Evolutionary conservation across 2,113 vertebrate genomes (phyloP).

Genomic region (Chrysochloris asiatica): DNA sequence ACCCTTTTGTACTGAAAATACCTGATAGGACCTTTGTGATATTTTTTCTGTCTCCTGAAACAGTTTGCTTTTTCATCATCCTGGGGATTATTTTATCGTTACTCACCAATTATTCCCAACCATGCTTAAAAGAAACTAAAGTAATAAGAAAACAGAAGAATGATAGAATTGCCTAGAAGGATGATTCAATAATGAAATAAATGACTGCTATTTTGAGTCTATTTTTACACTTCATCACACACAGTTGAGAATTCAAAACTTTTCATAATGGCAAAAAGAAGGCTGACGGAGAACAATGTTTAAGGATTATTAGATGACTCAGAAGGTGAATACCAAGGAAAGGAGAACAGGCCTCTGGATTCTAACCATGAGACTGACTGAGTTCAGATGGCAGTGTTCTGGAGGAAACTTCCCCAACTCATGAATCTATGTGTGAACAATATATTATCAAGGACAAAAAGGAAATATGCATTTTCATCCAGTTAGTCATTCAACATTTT

Average conservation of each 20-base stretch:
- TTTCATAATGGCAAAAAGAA: slow-evolving; percentile 6
- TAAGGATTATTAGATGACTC: not conserved
- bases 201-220: not conserved
- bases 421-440: not conserved
- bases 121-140: not conserved
- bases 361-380: accelerated
- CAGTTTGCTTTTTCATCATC: not conserved
- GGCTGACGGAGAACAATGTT: not conserved
- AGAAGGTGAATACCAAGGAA: not conserved
- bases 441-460: not conserved
- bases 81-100: not conserved
- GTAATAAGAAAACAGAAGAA: slow-evolving; percentile 14
- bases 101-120: slow-evolving; percentile 6
- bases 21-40: not conserved
- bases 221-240: not conserved
- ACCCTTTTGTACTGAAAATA: not conserved
- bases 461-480: not conserved
- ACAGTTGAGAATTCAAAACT: not conserved
- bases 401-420: not conserved
- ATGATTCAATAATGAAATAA: not conserved
- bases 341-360: not conserved
- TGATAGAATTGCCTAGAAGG: not conserved
- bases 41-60: slow-evolving; percentile 4
- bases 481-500: not conserved
- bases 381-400: not conserved